Conservation (phyloP, 2,888 invertebrate species). For the Lochmaea capreae region DNA sequence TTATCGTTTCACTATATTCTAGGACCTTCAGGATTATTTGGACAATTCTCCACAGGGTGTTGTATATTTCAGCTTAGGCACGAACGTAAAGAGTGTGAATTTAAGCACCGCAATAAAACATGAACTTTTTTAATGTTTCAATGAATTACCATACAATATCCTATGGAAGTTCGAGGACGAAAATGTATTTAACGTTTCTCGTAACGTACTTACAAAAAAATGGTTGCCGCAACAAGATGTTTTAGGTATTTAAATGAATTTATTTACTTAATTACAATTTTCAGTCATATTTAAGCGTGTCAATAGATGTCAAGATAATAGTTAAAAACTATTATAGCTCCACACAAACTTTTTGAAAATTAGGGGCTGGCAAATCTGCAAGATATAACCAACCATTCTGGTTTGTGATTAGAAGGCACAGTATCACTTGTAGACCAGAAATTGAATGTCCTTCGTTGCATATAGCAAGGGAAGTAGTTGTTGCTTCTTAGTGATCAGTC, state of each 20-base stretch:
- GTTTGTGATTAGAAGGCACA: too few relatives aligned
- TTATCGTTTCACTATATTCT: not conserved
- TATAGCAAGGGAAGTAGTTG: too few relatives aligned
- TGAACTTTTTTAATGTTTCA: conserved; percentile 59
- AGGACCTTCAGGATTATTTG: conserved; percentile 60
- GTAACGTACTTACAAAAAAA: conserved; percentile 62
- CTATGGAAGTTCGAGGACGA: conserved; percentile 66
- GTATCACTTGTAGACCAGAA: too few relatives aligned
- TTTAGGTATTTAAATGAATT: conserved; percentile 58
- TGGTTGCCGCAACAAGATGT: conserved; percentile 67
- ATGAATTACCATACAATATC: conserved; percentile 62
- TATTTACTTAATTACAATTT: too few relatives aligned
- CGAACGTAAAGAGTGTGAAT: conserved; percentile 60
- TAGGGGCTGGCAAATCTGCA: too few relatives aligned
- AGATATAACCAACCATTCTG: too few relatives aligned
- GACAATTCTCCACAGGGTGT: conserved; percentile 60
- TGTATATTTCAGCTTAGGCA: conserved; percentile 64
- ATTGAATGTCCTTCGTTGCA: too few relatives aligned
- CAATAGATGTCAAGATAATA: too few relatives aligned
- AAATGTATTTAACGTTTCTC: conserved; percentile 53
- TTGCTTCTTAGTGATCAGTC: too few relatives aligned
- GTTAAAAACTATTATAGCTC: too few relatives aligned
- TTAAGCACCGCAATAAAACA: conserved; percentile 56
- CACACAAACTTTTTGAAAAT: too few relatives aligned
- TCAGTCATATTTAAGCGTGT: too few relatives aligned